Evolutionary conservation across 2,888 invertebrate species (phyloP).

Genomic region (Calliphora vomitoria): DNA sequence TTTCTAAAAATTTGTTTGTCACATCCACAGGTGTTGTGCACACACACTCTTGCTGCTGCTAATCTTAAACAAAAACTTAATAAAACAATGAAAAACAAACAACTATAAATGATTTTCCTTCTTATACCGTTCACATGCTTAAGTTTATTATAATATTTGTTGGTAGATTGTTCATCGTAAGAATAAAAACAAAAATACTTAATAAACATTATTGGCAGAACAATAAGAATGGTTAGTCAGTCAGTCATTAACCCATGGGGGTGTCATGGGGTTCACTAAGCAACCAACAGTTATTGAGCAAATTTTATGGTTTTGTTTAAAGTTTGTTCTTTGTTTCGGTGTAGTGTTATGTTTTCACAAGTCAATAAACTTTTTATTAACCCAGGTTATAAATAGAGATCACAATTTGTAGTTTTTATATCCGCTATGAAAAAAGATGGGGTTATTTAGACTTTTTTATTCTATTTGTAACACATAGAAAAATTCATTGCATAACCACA

Average conservation of each 20-base stretch:
- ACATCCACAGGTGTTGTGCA: conserved; percentile 48
- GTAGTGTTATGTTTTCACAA: not conserved
- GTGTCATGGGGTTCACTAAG: not conserved
- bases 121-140: not conserved
- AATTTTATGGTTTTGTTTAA: not conserved
- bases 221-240: conserved; percentile 34
- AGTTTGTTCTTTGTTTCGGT: not conserved
- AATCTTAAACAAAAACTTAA: not conserved
- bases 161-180: conserved; percentile 38
- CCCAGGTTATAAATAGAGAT: not conserved
- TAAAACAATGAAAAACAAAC: conserved; percentile 45
- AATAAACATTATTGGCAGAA: conserved; percentile 56
- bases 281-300: not conserved
- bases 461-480: too few species aligned
- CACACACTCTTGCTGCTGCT: not conserved
- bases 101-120: conserved; percentile 26
- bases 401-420: too few species aligned
- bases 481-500: too few species aligned
- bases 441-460: too few species aligned
- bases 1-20: conserved; percentile 3
- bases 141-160: conserved; percentile 38
- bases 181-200: not conserved
- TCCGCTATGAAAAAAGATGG: too few species aligned
- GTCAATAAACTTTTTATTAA: conserved; percentile 48
- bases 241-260: conserved; percentile 54